These are phyloP conservation scores for Nomada fucata DNA, from an alignment of 2,888 invertebrate genomes.

Conservation along the genomic window DNA sequence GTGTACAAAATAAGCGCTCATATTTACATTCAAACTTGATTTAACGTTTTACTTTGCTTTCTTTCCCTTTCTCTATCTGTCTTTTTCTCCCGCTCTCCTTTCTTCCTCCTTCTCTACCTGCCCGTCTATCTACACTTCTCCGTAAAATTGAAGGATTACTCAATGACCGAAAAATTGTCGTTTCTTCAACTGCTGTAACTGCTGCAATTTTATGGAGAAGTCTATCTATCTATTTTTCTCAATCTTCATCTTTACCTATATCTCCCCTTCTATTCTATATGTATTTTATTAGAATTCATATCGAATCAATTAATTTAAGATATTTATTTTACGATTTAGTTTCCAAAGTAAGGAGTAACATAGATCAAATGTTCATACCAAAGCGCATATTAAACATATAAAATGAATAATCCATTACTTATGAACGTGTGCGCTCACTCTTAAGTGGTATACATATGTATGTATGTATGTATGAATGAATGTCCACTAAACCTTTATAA, in stretches of 20 bases:
- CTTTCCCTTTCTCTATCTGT: neutral
- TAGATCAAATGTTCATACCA: constrained; percentile 25
- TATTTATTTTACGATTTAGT: constrained; percentile 39
- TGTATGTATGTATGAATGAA: neutral
- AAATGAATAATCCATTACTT: constrained; percentile 9
- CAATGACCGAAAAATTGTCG: too few relatives aligned
- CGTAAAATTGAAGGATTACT: too few relatives aligned
- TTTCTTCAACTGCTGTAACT: too few relatives aligned
- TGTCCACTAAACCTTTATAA: constrained; percentile 15
- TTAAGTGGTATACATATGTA: constrained; percentile 26
- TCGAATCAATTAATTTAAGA: constrained; percentile 53
- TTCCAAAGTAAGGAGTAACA: constrained; percentile 8
- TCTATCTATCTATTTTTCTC: too few relatives aligned
- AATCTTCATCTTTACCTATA: too few relatives aligned
- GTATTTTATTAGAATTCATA: constrained; percentile 54
- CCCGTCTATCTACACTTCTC: neutral
- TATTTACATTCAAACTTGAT: constrained; percentile 22
- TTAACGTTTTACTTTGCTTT: constrained; percentile 1
- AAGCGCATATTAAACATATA: constrained; percentile 62
- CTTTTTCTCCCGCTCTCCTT: too few relatives aligned
- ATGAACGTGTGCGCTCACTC: constrained; percentile 31
- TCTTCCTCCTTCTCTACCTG: constrained; percentile 1
- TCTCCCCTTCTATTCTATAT: constrained; percentile 30
- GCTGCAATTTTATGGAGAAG: too few relatives aligned
- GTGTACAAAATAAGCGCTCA: constrained; percentile 14